Evolutionary conservation across 2,113 vertebrate species (phyloP).

Genomic region (Cheirogaleus medius): DNA sequence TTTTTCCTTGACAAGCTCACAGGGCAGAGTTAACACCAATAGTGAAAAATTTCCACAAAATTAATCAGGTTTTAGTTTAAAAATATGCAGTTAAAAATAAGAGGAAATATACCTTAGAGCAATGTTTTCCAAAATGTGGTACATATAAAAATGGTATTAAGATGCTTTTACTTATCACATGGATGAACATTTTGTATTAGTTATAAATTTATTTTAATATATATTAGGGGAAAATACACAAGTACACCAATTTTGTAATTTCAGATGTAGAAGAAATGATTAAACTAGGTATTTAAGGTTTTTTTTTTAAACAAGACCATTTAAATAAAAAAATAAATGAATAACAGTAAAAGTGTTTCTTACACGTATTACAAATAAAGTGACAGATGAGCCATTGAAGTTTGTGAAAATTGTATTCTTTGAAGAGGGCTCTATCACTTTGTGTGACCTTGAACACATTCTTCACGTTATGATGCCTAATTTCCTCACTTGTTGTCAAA

Average conservation of each 20-base stretch:
- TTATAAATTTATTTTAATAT: neutral
- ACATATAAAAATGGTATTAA: neutral
- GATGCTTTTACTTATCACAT: neutral
- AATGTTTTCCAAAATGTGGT: neutral
- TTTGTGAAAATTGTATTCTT: neutral
- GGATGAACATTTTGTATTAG: neutral
- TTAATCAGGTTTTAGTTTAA: neutral
- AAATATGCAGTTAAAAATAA: slow-evolving; percentile 29
- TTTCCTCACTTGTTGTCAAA: neutral
- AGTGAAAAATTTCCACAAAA: neutral
- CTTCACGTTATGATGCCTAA: neutral
- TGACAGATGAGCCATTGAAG: neutral
- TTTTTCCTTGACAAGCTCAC: neutral
- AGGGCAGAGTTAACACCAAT: neutral
- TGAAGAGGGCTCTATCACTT: neutral
- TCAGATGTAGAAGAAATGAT: neutral
- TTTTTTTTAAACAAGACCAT: neutral
- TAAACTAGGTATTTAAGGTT: neutral
- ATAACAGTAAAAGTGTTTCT: neutral
- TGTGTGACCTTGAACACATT: neutral
- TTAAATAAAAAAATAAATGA: neutral
- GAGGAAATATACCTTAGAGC: neutral
- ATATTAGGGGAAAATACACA: neutral
- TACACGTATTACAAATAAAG: neutral
- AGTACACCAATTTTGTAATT: neutral